Evolutionary conservation across 2,797 vertebrate genomes (phyloP).

Genomic region (Mus spretus): DNA sequence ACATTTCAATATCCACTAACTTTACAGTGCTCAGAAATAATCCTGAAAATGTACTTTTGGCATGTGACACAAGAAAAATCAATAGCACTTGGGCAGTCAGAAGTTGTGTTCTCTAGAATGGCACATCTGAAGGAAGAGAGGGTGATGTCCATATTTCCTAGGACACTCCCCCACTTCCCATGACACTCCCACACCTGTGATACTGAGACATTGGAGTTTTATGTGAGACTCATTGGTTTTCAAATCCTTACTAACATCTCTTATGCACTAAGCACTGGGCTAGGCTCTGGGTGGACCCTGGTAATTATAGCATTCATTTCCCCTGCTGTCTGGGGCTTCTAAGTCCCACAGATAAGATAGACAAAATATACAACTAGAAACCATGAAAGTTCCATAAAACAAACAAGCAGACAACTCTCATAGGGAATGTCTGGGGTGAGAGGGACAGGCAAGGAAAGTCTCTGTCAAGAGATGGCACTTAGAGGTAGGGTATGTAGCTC

Average conservation of each 20-base stretch:
- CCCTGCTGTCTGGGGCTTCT: neutral
- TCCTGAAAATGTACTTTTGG: constrained; percentile 19
- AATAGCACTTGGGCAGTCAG: neutral
- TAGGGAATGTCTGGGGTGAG: neutral
- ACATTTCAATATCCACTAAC: constrained; percentile 38
- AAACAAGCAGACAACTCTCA: neutral
- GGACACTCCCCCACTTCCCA: neutral
- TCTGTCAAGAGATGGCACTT: neutral
- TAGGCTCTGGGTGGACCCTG: neutral
- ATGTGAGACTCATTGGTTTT: neutral
- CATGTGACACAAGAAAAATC: neutral
- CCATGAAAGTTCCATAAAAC: neutral
- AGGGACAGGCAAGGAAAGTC: neutral
- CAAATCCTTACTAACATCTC: neutral
- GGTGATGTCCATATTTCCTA: neutral
- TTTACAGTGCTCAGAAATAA: neutral
- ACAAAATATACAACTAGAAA: neutral
- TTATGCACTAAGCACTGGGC: neutral
- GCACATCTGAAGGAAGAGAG: neutral
- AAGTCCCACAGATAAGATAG: neutral
- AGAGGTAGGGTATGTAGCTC: neutral
- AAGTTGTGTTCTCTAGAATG: constrained; percentile 30
- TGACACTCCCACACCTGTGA: neutral
- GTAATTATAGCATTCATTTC: neutral
- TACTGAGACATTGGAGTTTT: neutral